Base-by-base conservation (phyloP, 2,113 vertebrate species). In the Pimephales promelas region DNA sequence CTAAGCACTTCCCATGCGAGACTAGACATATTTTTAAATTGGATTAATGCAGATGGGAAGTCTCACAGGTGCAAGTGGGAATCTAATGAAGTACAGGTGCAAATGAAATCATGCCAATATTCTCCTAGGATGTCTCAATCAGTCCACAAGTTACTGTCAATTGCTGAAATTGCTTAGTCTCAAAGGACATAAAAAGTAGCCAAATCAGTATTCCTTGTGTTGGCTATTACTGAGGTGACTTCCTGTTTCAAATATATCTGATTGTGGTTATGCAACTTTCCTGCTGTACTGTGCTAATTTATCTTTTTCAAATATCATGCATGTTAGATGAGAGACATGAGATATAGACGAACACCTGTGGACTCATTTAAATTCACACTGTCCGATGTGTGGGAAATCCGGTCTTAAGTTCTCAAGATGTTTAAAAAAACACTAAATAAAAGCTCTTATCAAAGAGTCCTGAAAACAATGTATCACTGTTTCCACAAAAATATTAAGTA, bases 11-110 rank as follows among this genome's bases (percentile, higher is more conserved):
- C 64, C 71, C 82, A 62, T 80, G 70, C n/a, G 71, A 76, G 45
- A 71, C 81, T 74, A 47, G 16, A 61, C 72, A 52, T 36, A 28
- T 54, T 31, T 79, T 59, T 82, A 84, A 84, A 86, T 86, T 82
- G 82, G 84, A 82, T 86, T 86, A 86, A 68, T 78, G 78, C 59
- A 40, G 49, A 84, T 34, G 81, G 83, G 86, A 80, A 87, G 74
- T 80, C 83, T 80, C 81, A 22, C n/a, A 31, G 28, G 59, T 70
- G 0, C 71, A n/a, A 14, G 31, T 43, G 62, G 64, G 81, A 79
- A 73, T 84, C 62, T 86, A 84, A 86, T 31, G 26, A 86, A 82
- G 74, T 10, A 52, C 87, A 88, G 87, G 82, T 86, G 87, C 40
- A 52, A 47, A 73, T 62, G 45, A 75, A 83, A 73, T 57, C 47